Evolutionary conservation across 2,888 invertebrate genomes (phyloP), one percentile per base, ranked within the genome.

Genomic region (Drosophila diplacantha): DNA sequence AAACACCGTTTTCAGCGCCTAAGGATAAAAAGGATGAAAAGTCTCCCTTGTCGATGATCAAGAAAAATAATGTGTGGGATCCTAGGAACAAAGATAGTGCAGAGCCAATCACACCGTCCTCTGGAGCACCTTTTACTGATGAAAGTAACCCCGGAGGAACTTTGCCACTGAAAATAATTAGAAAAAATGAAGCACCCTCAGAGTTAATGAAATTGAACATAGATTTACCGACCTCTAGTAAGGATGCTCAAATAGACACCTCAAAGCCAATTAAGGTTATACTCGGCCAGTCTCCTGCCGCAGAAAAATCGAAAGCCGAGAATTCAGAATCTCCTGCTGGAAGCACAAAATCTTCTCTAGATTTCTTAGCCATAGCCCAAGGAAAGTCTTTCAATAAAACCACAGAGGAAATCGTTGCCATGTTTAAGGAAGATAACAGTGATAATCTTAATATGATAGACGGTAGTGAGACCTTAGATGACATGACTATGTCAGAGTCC

Each of bases 401-500:
- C 11, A 64, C 63, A 7, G n/a, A 37, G 18, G 47, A 63, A 35
- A 64, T 63, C 24, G 26, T 54, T 14, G 46, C 66, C 5, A 34
- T 56, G 67, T 56, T 64, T 34, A n/a, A 56, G 3, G 9, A 47
- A 2, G 49, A 49, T 7, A 1, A 4, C 8, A 24, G 26, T 20
- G 6, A 14, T 9, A 35, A 34, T 0, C 22, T 24, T 7, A 16
- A 6, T 2, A 32, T 24, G 3, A 26, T 3, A 11, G 34, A 43
- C 9, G 43, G 22, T 12, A 16, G 14, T n/a, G 29, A 43, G 0
- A n/a, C 32, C 3, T 14, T 57, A 12, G 34, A 57, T 18, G 14
- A 11, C 26, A 34, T 11, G 16, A 29, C 41, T 14, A 16, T 20
- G 6, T 7, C 18, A 4, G 55, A 57, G 11, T n/a, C 20, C 12